Conservation (phyloP, 2,888 invertebrate species). For the Conchocele bisecta region DNA sequence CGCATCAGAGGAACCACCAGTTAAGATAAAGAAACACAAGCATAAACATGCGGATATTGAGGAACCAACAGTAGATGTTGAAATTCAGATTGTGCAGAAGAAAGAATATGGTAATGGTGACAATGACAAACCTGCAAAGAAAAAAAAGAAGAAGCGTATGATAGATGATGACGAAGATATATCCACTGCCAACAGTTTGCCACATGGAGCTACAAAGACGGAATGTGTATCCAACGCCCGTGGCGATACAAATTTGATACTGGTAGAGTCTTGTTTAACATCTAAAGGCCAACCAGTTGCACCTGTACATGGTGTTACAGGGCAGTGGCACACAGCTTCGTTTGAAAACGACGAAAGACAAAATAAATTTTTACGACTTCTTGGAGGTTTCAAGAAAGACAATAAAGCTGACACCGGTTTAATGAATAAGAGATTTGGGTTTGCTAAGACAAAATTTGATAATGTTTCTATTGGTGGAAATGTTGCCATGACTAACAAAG, state of each 20-base stretch:
- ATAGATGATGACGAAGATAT: neutral
- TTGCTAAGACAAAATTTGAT: too few species aligned
- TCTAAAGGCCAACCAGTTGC: too few species aligned
- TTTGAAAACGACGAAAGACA: slow-evolving; percentile 65
- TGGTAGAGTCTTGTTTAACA: too few species aligned
- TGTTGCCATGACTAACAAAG: slow-evolving; percentile 61
- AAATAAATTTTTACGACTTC: slow-evolving; percentile 70
- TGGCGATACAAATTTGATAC: neutral
- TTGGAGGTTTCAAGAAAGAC: slow-evolving; percentile 73
- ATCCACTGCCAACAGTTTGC: neutral
- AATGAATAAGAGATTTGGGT: too few species aligned
- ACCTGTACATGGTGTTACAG: too few species aligned
- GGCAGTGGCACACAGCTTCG: slow-evolving; percentile 69
- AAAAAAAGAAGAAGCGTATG: slow-evolving; percentile 18
- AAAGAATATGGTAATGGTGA: slow-evolving; percentile 1
- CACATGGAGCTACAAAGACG: neutral
- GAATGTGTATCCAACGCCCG: neutral
- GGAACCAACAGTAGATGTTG: neutral
- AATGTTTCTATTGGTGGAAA: too few species aligned
- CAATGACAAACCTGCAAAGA: slow-evolving; percentile 10
- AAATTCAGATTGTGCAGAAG: slow-evolving; percentile 5
- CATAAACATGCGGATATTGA: too few species aligned
- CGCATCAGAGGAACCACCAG: too few species aligned
- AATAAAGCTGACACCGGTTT: too few species aligned
- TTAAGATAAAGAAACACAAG: too few species aligned